Base-by-base conservation (phyloP, 64 coral and sea anemone species). In the Montipora capricornis region DNA sequence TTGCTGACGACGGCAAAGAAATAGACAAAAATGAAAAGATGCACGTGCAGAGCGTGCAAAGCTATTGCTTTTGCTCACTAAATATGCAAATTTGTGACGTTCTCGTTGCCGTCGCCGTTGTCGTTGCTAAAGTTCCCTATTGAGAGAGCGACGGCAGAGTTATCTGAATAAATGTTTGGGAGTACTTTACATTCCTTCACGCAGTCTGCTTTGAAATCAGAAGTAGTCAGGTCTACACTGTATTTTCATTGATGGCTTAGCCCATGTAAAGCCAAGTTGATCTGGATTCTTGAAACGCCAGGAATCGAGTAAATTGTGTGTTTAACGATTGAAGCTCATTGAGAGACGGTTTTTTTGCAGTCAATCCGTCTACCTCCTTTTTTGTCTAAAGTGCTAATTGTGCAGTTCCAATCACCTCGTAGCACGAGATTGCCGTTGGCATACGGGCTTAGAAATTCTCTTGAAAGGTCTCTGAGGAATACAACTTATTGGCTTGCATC, bases 381-480 rank as follows among this genome's bases (percentile, higher is more conserved):
- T 77, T 77, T 77, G 29, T 77, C 74, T 77, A 77, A 45, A 45
- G 74, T 77, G 74, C 74, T 77, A 77, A 77, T 77, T 77, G 80
- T 66, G 80, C 80, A 82, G 60, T 82, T 82, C 4, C 29, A 57
- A 57, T 82, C 80, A 60, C 80, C 60, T 20, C 44, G 64, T 19
- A 76, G 76, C 80, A 48, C 75, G 3, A 82, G 48, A 57, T 82
- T 82, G 49, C 24, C 50, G 17, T 57, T 60, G 51, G 50, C 51
- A 20, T 57, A 57, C 9, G 16, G 19, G 9, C 22, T 82, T 82
- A 82, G 80, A 77, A 77, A 77, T 82, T 60, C 80, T 66, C 59
- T 82, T 82, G 80, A 20, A 57, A 82, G n/a, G 50, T 82, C 60
- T 16, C 60, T 66, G 60, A 60, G 46, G 47, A 87, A 87, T 53